Evolutionary conservation across 2,797 vertebrate species (phyloP), one percentile per base, ranked within the genome.

Genomic region (Melanotaenia parkinsoni): DNA sequence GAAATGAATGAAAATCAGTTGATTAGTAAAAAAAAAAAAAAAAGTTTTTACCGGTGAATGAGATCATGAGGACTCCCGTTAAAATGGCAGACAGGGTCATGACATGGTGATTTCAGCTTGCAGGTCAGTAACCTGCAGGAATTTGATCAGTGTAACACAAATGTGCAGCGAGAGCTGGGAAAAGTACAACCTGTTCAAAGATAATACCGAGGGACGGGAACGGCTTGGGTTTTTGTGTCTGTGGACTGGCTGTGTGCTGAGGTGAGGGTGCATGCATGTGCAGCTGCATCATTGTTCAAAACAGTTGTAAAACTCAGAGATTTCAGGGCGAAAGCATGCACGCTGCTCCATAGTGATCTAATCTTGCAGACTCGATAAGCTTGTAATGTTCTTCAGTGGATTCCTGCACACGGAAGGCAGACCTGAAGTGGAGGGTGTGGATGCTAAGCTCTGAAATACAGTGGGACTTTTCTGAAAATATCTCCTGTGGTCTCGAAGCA

Each of bases 401-500:
- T 43, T 64, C 33, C 54, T 80, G 33, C 38, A 16, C 13, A 3
- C 38, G 2, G 14, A 14, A 65, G 53, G 50, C 35, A 32, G 20
- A 54, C 51, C 61, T 63, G 53, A 12, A 58, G 54, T 70, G 57
- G 45, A 80, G 59, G 76, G 79, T 45, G 80, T 77, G 81, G 77
- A 75, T 5, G 18, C 45, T 59, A 6, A 30, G 74, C 24, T 14
- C 53, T 11, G 30, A 53, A 0, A 35, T 40, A 37, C 32, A 74
- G 63, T 37, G 30, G 58, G 61, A 75, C 72, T 70, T 73, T 59
- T 71, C 54, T 70, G 16, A 18, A 35, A 28, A 35, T 45, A 63
- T 37, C 22, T 33, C 18, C 35, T 47, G 50, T 64, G 20, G 56
- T 73, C 7, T 0, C 32, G 13, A 1, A 61, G 28, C 18, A 61